phyloP scores from a whole-genome alignment of 2,888 invertebrate species.

The Phymatocera aterrima region DNA sequence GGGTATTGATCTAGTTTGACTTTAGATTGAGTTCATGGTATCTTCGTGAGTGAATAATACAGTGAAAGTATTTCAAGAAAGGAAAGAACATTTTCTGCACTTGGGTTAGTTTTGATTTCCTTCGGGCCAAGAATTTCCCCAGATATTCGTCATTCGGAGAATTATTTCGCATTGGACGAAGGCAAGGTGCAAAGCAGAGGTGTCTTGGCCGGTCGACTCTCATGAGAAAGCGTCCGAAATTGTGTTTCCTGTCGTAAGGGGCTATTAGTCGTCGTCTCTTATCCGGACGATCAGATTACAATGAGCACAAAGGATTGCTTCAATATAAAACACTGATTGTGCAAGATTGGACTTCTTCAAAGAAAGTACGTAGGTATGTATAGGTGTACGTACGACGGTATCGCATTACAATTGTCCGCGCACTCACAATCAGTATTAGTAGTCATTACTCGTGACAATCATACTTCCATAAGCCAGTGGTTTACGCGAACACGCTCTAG shows the following conservation, averaged over 20 bases:
- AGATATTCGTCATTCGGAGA: conserved; percentile 2
- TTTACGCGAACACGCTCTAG: no score
- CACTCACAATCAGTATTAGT: no score
- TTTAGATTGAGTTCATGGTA: neutral
- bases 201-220: neutral
- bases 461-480: no score
- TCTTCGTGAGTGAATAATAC: neutral
- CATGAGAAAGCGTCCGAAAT: conserved; percentile 4
- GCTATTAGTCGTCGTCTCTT: conserved; percentile 35
- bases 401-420: no score
- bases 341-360: neutral
- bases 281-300: conserved; percentile 34
- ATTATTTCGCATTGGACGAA: neutral
- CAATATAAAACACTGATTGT: conserved; percentile 14
- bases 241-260: conserved; percentile 34
- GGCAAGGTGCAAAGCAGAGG: neutral
- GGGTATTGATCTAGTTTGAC: conserved; percentile 27
- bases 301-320: conserved; percentile 32
- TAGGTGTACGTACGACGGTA: neutral
- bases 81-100: neutral
- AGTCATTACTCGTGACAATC: no score
- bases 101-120: neutral
- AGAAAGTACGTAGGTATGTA: neutral
- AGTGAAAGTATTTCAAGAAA: neutral
- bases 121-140: neutral